A percentile compares a stretch with the other conserved stretches of the same genome.
These are phyloP conservation scores for Polypedilum vanderplanki DNA, from an alignment of 1,140 invertebrate genomes.

Conservation along the genomic window DNA sequence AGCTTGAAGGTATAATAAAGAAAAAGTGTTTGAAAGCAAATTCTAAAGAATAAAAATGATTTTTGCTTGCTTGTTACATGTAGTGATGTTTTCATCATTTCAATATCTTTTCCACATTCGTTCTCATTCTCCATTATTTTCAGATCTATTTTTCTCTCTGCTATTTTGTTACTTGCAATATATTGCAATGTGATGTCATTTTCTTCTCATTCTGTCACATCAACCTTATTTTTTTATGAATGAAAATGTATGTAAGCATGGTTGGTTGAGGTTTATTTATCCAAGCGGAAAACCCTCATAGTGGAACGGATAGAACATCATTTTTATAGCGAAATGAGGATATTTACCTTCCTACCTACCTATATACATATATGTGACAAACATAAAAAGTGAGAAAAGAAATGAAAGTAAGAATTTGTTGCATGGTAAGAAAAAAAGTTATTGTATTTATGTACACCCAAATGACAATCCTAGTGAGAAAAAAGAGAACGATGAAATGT, in stretches of 20 bases:
- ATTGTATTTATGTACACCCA: no score
- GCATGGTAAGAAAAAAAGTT: no score
- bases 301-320: background rate
- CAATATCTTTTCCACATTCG: constrained; percentile 1
- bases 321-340: background rate
- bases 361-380: no score
- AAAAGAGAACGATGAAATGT: background rate
- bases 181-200: constrained; percentile 9
- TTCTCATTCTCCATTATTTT: background rate
- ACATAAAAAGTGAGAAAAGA: no score
- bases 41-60: background rate
- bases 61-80: constrained; percentile 4
- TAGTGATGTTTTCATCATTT: constrained; percentile 13
- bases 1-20: background rate
- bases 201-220: background rate
- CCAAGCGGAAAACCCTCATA: background rate
- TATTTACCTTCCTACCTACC: background rate
- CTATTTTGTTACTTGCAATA: background rate
- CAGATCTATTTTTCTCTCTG: background rate
- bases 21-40: background rate
- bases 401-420: no score
- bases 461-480: background rate
- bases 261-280: background rate
- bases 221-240: background rate
- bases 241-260: background rate